These are phyloP conservation scores for Micronycteris hirsuta DNA, from an alignment of 2,113 vertebrate genomes.

Conservation along the genomic window DNA sequence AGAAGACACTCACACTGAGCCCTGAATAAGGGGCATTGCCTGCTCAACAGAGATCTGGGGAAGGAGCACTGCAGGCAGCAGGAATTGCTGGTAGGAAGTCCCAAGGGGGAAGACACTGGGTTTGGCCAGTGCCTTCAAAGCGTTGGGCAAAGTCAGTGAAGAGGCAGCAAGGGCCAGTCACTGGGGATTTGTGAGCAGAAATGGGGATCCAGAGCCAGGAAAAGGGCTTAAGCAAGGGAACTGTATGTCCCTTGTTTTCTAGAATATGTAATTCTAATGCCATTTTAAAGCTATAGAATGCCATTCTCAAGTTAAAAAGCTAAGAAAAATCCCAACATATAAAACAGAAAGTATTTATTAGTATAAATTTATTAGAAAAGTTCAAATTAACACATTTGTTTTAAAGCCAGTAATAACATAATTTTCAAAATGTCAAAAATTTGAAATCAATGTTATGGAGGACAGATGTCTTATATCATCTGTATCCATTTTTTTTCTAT, in stretches of 20 bases:
- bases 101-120: not conserved
- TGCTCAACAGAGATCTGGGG: not conserved
- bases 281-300: not conserved
- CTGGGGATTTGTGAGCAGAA: not conserved
- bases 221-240: not conserved
- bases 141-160: not conserved
- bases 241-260: not conserved
- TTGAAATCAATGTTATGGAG: not conserved
- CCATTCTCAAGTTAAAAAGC: not conserved
- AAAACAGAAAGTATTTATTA: not conserved
- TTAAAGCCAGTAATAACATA: not conserved
- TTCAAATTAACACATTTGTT: not conserved
- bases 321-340: not conserved
- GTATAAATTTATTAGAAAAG: not conserved
- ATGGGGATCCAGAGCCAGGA: not conserved
- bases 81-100: not conserved
- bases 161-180: not conserved
- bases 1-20: not conserved
- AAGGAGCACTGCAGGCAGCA: not conserved
- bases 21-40: not conserved
- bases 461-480: not conserved
- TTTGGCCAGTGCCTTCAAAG: fast-evolving
- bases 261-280: not conserved
- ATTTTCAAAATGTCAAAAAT: not conserved
- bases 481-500: not conserved